Evolutionary conservation across 1,140 invertebrate species (phyloP), one percentile per base, ranked within the genome.

Genomic region (Rhyzopertha dominica): DNA sequence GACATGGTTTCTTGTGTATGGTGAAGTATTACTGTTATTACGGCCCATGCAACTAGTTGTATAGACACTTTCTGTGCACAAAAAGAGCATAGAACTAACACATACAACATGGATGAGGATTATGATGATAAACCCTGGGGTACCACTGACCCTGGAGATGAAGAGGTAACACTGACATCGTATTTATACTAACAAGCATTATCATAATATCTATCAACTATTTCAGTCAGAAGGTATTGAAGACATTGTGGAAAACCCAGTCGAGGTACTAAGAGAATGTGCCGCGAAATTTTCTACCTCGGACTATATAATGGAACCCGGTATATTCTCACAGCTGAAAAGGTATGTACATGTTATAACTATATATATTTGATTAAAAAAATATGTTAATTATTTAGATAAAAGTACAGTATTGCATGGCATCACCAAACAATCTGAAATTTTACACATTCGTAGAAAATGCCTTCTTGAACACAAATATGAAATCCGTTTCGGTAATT

Each of bases 241-340:
- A 60, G 82, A 86, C 67, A 66, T 75, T 38, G 76, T 82, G 43
- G 87, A 90, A 64, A 90, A 92, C 68, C 85, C 87, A 14, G 82
- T 88, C 61, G 80, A 87, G 71, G 83, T 91, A 10, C 74, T 93
- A 32, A 78, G 84, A 58, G 89, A 95, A 71, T 96, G 92, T 63
- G 70, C 94, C 28, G 82, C 90, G 56, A 90, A 90, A 68, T 94
- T 95, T 59, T 81, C 84, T 51, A 90, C 85, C 22, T 78, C 87
- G 9, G 95, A 99, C 76, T 98, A 92, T 66, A 98, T 99, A 40
- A 98, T 98, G 95, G 95, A 98, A 70, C 93, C 95, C 12, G 90
- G 88, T 13, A 96, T 98, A 57, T 95, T 96, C 65, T 80, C 80
- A 12, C 90, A 95, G 58, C 71, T 98, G 0, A 95, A 96, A 70